Conservation (phyloP, 2,797 vertebrate genomes). For the Halcyon smyrnensis region DNA sequence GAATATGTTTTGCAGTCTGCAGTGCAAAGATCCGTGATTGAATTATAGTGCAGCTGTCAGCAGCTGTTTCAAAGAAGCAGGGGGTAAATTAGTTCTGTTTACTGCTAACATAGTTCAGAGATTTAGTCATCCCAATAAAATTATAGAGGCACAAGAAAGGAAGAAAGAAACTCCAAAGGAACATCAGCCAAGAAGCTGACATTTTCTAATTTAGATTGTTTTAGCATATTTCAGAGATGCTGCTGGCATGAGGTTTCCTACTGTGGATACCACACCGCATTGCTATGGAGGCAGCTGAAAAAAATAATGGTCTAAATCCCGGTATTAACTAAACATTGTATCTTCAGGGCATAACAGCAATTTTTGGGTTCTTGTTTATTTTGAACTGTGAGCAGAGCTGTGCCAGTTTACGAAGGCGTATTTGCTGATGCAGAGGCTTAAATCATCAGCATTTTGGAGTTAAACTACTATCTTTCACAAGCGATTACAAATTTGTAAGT, state of each 20-base stretch:
- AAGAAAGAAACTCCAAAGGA: constrained; percentile 65
- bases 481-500: neutral
- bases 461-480: neutral
- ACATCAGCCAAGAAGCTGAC: constrained; percentile 43
- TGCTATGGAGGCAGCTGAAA: constrained; percentile 38
- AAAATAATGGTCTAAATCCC: neutral
- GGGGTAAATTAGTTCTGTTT: constrained; percentile 85
- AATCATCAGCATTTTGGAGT: neutral
- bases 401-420: neutral
- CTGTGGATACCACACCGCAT: neutral
- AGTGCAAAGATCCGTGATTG: constrained; percentile 72
- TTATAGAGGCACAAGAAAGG: constrained; percentile 78
- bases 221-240: constrained; percentile 54
- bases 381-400: neutral
- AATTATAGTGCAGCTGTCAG: constrained; percentile 82
- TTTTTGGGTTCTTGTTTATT: neutral
- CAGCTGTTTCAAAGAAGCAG: constrained; percentile 83
- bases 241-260: constrained; percentile 31
- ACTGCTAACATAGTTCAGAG: constrained; percentile 83
- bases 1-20: constrained; percentile 64
- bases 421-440: neutral
- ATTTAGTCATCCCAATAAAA: constrained; percentile 86
- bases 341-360: neutral
- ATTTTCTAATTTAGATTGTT: constrained; percentile 54
- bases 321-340: neutral